These are phyloP conservation scores for Drosophila tristis DNA, from an alignment of 1,140 invertebrate species.

Conservation along the genomic window DNA sequence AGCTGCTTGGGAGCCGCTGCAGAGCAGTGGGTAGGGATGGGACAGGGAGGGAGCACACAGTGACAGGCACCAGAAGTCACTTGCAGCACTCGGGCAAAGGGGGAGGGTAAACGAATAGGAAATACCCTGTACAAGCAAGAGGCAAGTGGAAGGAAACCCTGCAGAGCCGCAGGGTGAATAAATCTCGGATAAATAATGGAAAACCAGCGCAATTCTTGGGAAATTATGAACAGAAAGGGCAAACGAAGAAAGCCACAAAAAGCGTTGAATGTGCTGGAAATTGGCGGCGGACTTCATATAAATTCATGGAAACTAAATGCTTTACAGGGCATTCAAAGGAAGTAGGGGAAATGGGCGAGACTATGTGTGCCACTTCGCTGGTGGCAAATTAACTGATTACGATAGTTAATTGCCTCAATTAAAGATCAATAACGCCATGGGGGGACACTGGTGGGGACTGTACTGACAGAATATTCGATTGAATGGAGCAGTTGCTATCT, in stretches of 20 bases:
- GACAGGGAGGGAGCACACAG: conserved; percentile 8
- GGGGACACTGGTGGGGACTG: conserved; percentile 21
- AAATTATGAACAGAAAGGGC: no score
- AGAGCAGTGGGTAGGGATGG: conserved; percentile 8
- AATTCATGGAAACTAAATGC: no score
- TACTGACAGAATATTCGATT: conserved; percentile 14
- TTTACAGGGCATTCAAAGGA: not conserved
- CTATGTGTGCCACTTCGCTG: conserved; percentile 12
- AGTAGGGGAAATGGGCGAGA: not conserved
- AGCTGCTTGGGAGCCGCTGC: not conserved
- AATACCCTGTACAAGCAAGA: no score
- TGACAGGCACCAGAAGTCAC: conserved; percentile 22
- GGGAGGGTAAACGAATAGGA: no score
- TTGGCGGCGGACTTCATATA: no score
- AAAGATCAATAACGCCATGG: conserved; percentile 62
- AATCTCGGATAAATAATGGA: no score
- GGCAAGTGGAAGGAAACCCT: no score
- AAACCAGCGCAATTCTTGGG: no score
- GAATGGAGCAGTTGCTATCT: not conserved
- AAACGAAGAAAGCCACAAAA: no score
- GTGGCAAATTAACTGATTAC: conserved; percentile 59
- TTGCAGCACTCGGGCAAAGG: not conserved
- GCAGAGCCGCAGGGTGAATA: no score
- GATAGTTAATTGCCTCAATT: conserved; percentile 68
- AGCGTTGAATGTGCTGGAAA: no score